Evolutionary conservation across 1,140 invertebrate genomes (phyloP), one percentile per base, ranked within the genome.

Genomic region (Cyphomyrmex costatus): DNA sequence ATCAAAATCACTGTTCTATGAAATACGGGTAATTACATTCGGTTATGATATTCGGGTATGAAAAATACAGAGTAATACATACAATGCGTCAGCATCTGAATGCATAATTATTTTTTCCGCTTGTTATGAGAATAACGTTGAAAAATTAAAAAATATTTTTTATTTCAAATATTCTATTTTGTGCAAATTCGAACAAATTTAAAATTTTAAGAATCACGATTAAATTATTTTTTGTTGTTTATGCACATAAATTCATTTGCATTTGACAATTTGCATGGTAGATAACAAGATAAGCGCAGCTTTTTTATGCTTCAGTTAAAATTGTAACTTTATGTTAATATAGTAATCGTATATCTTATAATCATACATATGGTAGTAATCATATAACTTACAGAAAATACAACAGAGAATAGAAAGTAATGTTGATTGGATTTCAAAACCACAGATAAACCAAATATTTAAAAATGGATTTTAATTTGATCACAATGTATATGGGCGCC

Each of bases 391-490:
- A 14, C 12, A 56, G 27, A 74, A 60, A 61, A 19, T 24, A 42
- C 6, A 21, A 36, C 3, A 12, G 36, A 3, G 16, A 60, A 83
- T 73, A 49, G 68, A 73, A 83, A 83, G 70, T 73, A 83, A 73
- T 83, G 68, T 60, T 46, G 53, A 74, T 74, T 83, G 36, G n/a
- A 33, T 83, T 83, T 74, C 27, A 21, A 83, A 82, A 60, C 49
- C 68, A n/a, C n/a, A 49, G 27, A 61, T 83, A 83, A 83, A 73
- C 51, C n/a, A 36, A 73, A n/a, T 74, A 49, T 74, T 60, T 60
- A 14, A 19, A 58, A 73, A 83, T 83, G 36, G 36, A 73, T 83
- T 83, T 83, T 74, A 74, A 60, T 83, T 24, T 61, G 74, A 83
- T 73, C 36, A 83, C 60, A 74, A 83, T 24, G n/a, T 19, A 49